These are phyloP conservation scores for Aix galericulata DNA, from an alignment of 2,113 vertebrate genomes.

Conservation along the genomic window DNA sequence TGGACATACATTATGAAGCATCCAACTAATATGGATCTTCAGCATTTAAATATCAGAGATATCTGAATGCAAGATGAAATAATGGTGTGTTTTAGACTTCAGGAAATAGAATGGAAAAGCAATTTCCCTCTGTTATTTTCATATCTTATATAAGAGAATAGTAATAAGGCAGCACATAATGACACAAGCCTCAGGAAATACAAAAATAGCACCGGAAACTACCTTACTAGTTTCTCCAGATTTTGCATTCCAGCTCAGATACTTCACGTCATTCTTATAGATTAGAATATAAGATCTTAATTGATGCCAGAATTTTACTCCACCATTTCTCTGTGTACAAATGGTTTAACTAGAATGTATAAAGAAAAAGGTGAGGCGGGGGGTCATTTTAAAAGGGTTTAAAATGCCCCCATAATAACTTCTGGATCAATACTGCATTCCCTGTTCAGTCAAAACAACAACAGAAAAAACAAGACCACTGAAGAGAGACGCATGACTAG, in stretches of 20 bases:
- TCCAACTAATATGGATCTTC: neutral
- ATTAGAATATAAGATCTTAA: constrained; percentile 17
- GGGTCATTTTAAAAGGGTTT: neutral
- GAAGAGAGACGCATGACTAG: neutral
- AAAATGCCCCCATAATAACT: neutral
- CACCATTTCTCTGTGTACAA: neutral
- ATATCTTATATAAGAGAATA: constrained; percentile 43
- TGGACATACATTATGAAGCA: neutral
- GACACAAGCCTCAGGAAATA: constrained; percentile 43
- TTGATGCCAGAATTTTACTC: neutral
- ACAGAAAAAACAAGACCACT: neutral
- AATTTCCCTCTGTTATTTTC: constrained; percentile 59
- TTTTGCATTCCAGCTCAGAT: constrained; percentile 60
- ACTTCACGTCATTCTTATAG: constrained; percentile 28
- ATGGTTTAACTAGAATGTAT: neutral
- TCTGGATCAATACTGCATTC: neutral
- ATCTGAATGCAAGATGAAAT: constrained; percentile 47
- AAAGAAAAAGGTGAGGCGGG: neutral
- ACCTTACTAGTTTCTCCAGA: constrained; percentile 36
- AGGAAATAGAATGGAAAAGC: constrained; percentile 58
- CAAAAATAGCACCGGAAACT: constrained; percentile 44
- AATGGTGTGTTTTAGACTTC: constrained; percentile 27
- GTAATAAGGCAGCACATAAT: constrained; percentile 25
- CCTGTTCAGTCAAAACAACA: neutral
- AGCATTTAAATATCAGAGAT: constrained; percentile 18